These are phyloP conservation scores for Larimichthys polyactis DNA, from an alignment of 2,113 vertebrate genomes.

Conservation along the genomic window DNA sequence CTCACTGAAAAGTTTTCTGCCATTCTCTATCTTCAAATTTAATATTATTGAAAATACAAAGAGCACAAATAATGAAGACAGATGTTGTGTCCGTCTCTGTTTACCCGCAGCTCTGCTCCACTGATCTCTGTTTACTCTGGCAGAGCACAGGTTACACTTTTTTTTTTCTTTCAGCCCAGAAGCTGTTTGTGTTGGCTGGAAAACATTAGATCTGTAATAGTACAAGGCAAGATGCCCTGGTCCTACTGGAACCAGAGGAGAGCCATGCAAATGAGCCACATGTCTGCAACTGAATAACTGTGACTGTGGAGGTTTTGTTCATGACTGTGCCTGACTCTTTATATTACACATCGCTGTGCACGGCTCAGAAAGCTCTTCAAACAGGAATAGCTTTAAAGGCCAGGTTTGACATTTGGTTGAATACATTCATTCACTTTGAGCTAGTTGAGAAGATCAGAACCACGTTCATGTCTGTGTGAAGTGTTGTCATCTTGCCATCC, in stretches of 20 bases:
- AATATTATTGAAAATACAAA: background rate
- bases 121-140: background rate
- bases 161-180: background rate
- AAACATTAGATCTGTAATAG: slow-evolving; percentile 2
- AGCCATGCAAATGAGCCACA: background rate
- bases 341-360: background rate
- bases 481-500: background rate
- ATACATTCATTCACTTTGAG: background rate
- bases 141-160: background rate
- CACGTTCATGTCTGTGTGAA: background rate
- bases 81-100: background rate
- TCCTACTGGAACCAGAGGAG: slow-evolving; percentile 2
- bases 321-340: background rate
- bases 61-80: background rate
- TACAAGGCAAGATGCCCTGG: background rate
- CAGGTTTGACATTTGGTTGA: background rate
- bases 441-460: background rate
- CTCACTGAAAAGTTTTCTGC: background rate
- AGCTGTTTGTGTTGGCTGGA: slow-evolving; percentile 9
- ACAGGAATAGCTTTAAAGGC: background rate
- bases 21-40: background rate
- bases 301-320: background rate
- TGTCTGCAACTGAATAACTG: background rate
- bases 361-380: background rate
- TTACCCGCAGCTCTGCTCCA: background rate